Conservation (phyloP, 2,888 invertebrate species). For the Arenicola marina region DNA sequence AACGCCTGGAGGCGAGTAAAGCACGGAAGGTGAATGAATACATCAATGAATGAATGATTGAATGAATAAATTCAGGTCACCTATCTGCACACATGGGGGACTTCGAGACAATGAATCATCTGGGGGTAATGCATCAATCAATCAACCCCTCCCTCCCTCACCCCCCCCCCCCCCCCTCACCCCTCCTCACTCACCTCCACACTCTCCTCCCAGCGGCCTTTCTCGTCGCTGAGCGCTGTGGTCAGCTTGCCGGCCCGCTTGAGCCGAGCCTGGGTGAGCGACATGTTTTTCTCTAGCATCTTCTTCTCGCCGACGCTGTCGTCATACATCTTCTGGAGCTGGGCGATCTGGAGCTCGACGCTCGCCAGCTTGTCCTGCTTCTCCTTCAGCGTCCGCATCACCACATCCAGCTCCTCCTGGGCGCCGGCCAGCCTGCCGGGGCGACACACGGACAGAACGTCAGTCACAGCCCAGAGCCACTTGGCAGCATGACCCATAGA, state of each 20-base stretch:
- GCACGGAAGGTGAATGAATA: background rate
- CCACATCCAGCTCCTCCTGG: conserved; percentile 74
- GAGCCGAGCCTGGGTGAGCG: conserved; percentile 77
- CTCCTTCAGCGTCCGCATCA: conserved; percentile 75
- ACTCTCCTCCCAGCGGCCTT: conserved; percentile 79
- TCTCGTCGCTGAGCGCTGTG: conserved; percentile 84
- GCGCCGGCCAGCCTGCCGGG: conserved; percentile 66
- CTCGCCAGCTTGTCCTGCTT: conserved; percentile 82
- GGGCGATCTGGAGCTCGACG: conserved; percentile 74
- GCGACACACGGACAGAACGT: too few species aligned
- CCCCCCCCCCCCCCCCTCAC: too few species aligned
- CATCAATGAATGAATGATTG: too few species aligned
- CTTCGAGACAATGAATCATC: too few species aligned
- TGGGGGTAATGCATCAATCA: background rate
- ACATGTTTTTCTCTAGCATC: conserved; percentile 74
- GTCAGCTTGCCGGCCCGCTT: conserved; percentile 83
- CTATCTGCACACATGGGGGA: too few species aligned
- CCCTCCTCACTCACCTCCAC: conserved; percentile 65
- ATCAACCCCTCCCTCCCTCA: too few species aligned
- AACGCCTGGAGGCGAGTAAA: conserved; percentile 43
- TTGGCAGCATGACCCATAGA: too few species aligned
- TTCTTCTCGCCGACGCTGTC: conserved; percentile 70
- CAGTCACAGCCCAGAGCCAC: too few species aligned
- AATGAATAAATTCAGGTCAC: conserved; percentile 1
- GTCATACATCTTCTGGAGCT: conserved; percentile 60